A percentile compares a stretch with the other conserved stretches of the same genome.
These are phyloP conservation scores for Dasyornis broadbenti DNA, from an alignment of 2,113 vertebrate species.

Conservation along the genomic window DNA sequence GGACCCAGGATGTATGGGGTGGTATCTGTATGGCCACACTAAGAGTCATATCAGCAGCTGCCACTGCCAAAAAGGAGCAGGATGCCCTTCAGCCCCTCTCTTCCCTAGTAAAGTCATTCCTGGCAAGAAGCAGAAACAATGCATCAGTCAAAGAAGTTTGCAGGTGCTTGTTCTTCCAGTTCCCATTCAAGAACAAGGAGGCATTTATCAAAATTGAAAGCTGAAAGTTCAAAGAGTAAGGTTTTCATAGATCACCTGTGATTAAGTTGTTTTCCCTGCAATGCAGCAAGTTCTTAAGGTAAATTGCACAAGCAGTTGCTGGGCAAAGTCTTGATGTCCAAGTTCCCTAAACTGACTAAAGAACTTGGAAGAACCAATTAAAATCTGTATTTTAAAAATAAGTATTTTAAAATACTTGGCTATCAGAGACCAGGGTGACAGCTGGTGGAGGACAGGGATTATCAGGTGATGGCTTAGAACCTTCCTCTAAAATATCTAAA, in stretches of 20 bases:
- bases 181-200: neutral
- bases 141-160: neutral
- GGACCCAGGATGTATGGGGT: fast-evolving
- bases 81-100: neutral
- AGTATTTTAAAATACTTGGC: neutral
- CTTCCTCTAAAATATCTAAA: neutral
- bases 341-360: neutral
- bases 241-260: neutral
- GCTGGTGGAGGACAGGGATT: neutral
- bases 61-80: neutral
- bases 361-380: neutral
- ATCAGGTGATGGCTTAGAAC: neutral
- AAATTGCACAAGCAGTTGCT: neutral
- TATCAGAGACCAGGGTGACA: neutral
- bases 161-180: neutral
- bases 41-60: neutral
- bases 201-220: neutral
- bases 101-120: neutral
- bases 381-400: neutral
- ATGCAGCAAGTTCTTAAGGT: neutral
- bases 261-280: neutral
- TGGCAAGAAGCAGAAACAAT: neutral
- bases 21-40: neutral
- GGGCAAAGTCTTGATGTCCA: neutral
- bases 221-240: neutral